phyloP scores from a whole-genome alignment of 2,113 vertebrate species.

The Paralichthys olivaceus region DNA sequence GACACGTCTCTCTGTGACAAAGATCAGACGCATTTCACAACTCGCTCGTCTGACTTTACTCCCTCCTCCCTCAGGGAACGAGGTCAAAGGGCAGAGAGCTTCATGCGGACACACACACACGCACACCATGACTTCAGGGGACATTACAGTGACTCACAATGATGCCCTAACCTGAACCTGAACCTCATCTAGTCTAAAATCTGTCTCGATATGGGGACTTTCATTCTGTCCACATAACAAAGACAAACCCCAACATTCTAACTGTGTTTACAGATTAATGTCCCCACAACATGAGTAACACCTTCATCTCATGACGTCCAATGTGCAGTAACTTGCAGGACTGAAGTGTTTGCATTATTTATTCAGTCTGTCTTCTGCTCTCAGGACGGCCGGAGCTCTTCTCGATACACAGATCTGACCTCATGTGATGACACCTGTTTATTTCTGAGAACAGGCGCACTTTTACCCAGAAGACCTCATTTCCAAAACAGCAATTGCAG shows the following conservation, averaged over 20 bases:
- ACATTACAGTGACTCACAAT: not conserved
- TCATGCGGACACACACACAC: not conserved
- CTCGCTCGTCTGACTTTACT: constrained; percentile 17
- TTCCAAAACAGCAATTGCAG: constrained; percentile 3
- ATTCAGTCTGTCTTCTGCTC: not conserved
- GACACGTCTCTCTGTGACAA: constrained; percentile 61
- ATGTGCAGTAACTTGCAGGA: not conserved
- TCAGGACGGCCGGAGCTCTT: not conserved
- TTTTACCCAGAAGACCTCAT: constrained; percentile 59
- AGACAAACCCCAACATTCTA: too few relatives aligned
- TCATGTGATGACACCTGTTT: constrained; percentile 29
- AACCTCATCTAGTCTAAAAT: too few relatives aligned
- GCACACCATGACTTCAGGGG: not conserved
- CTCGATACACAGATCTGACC: constrained; percentile 8
- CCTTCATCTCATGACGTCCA: constrained; percentile 21
- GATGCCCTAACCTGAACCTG: not conserved
- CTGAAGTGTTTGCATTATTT: not conserved
- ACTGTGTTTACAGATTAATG: constrained; percentile 16
- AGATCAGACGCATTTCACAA: constrained; percentile 74
- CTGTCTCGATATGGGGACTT: too few relatives aligned
- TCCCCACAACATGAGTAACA: not conserved
- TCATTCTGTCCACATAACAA: too few relatives aligned
- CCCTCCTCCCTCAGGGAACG: constrained; percentile 19
- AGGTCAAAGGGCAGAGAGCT: constrained; percentile 62
- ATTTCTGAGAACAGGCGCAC: constrained; percentile 7